Conservation (phyloP, 1,140 invertebrate species). For the Drosophila micromelanica region DNA sequence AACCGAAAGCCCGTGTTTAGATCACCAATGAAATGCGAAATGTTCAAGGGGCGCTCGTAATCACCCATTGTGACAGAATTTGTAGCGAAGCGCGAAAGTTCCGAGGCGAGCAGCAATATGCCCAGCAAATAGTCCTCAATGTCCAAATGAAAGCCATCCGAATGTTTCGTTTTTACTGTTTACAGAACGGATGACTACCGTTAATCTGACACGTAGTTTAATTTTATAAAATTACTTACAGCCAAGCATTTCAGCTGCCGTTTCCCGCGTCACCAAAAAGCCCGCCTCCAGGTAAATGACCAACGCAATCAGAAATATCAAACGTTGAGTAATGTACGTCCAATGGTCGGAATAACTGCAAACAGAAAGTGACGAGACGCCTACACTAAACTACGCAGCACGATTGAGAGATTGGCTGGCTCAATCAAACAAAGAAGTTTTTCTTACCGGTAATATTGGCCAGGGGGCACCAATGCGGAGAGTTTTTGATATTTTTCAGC, state of each 20-base stretch:
- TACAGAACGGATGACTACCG: conserved; percentile 12
- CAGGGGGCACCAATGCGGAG: conserved; percentile 86
- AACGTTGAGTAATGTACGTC: conserved; percentile 91
- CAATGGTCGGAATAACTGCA: conserved; percentile 94
- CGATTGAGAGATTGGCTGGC: too few species aligned
- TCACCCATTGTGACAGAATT: conserved; percentile 95
- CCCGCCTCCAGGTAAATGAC: conserved; percentile 92
- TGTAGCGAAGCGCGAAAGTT: conserved; percentile 93
- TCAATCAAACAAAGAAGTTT: not conserved
- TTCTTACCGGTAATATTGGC: conserved; percentile 89
- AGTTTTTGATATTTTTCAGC: conserved; percentile 86
- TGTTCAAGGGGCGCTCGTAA: conserved; percentile 91
- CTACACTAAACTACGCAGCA: not conserved
- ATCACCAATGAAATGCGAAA: conserved; percentile 93
- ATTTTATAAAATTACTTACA: conserved; percentile 85
- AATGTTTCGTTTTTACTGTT: conserved; percentile 86
- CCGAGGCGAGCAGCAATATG: conserved; percentile 91
- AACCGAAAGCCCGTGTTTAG: conserved; percentile 94
- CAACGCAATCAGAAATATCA: conserved; percentile 91
- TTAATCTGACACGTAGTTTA: not conserved
- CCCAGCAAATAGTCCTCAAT: conserved; percentile 96
- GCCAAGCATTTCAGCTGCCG: conserved; percentile 92
- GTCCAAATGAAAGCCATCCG: conserved; percentile 94
- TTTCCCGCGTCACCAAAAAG: conserved; percentile 89
- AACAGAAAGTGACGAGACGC: conserved; percentile 65